Evolutionary conservation across 2,797 vertebrate genomes (phyloP).

Genomic region (Heterohyrax brucei): DNA sequence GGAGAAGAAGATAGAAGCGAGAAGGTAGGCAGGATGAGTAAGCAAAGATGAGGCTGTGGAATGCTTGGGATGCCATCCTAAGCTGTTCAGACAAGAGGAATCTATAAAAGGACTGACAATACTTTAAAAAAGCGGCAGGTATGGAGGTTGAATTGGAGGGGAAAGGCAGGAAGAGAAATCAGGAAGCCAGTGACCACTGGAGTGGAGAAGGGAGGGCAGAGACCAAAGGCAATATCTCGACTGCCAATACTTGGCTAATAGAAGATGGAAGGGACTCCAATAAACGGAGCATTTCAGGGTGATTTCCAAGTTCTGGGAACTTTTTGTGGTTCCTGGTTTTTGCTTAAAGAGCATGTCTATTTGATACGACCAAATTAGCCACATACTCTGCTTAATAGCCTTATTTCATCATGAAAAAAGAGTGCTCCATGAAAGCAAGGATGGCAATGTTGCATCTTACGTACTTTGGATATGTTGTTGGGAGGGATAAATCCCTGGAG

Average conservation of each 20-base stretch:
- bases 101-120: not conserved
- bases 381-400: not conserved
- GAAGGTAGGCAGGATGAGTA: not conserved
- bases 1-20: not conserved
- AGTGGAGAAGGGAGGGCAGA: not conserved
- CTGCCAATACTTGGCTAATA: slow-evolving; percentile 4
- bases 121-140: not conserved
- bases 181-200: not conserved
- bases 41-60: not conserved
- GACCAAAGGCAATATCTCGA: not conserved
- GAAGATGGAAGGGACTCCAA: not conserved
- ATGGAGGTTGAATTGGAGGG: not conserved
- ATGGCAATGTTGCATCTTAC: too few species aligned
- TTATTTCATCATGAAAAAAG: slow-evolving; percentile 18
- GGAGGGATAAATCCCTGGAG: too few species aligned
- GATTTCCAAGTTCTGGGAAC: not conserved
- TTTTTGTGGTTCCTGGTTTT: slow-evolving; percentile 12
- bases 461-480: too few species aligned
- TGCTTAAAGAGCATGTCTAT: not conserved
- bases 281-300: not conserved
- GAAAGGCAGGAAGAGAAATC: slow-evolving; percentile 15
- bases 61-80: not conserved
- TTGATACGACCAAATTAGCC: not conserved
- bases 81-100: not conserved
- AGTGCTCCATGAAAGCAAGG: too few species aligned